phyloP scores from a whole-genome alignment of 2,888 invertebrate species.

The Hydriomena furcata region DNA sequence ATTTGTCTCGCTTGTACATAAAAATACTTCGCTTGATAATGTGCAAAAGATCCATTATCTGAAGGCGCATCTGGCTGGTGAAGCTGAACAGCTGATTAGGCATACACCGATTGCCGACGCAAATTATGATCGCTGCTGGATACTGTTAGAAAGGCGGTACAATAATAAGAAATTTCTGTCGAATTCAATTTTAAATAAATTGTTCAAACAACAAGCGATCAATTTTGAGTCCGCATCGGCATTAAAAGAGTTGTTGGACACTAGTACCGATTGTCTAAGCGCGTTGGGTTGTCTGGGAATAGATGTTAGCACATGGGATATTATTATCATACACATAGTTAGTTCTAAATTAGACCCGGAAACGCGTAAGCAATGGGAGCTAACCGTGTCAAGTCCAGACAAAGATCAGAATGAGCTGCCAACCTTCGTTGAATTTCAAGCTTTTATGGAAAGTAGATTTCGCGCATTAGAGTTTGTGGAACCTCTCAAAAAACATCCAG shows the following conservation, averaged over 20 bases:
- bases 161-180: slow-evolving; percentile 35
- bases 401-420: background rate
- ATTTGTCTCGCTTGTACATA: background rate
- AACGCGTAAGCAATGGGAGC: slow-evolving; percentile 1
- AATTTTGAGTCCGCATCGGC: background rate
- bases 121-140: slow-evolving; percentile 35
- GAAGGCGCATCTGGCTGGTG: slow-evolving; percentile 6
- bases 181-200: slow-evolving; percentile 33
- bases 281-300: too few species aligned
- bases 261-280: background rate
- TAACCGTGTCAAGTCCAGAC: background rate
- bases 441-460: background rate
- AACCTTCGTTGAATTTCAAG: background rate
- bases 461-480: background rate
- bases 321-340: background rate
- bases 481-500: too few species aligned
- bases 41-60: slow-evolving; percentile 5
- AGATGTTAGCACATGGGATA: too few species aligned
- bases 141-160: slow-evolving; percentile 30
- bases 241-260: background rate
- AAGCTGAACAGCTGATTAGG: slow-evolving; percentile 36
- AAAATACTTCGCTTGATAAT: slow-evolving; percentile 1
- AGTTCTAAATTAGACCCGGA: background rate
- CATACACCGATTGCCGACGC: slow-evolving; percentile 34
- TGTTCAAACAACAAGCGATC: background rate